These are phyloP conservation scores for Cyaniris semiargus DNA, from an alignment of 2,888 invertebrate species.

Conservation along the genomic window DNA sequence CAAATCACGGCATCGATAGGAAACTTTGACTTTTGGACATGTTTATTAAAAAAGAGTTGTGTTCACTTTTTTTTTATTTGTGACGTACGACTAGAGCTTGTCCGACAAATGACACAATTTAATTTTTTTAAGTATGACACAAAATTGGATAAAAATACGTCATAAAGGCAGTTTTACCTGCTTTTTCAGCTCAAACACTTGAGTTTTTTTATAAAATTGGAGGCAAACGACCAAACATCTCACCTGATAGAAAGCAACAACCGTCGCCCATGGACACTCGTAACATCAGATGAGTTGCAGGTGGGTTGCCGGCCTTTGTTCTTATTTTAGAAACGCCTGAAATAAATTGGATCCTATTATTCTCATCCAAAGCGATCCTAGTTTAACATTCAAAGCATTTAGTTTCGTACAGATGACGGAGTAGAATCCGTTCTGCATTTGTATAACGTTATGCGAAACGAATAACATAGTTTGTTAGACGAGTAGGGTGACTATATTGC, in stretches of 20 bases:
- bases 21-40: background rate
- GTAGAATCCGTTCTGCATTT: constrained; percentile 12
- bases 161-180: no score
- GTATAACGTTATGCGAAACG: constrained; percentile 26
- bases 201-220: background rate
- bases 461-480: constrained; percentile 23
- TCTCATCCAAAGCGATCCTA: background rate
- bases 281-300: no score
- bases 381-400: constrained; percentile 26
- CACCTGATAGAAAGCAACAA: no score
- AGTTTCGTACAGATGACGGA: background rate
- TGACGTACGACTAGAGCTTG: background rate
- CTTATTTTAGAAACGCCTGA: background rate
- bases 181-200: no score
- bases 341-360: background rate
- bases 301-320: background rate
- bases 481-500: background rate
- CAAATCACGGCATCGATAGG: background rate
- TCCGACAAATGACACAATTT: background rate
- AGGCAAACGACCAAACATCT: no score
- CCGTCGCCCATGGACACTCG: no score
- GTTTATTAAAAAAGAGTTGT: background rate
- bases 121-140: background rate
- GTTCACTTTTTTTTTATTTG: background rate
- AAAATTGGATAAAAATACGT: no score